Percentiles rank a stretch among this genome's conserved stretches.
Conservation (phyloP, 2,888 invertebrate genomes). For the Polietes domitor region DNA sequence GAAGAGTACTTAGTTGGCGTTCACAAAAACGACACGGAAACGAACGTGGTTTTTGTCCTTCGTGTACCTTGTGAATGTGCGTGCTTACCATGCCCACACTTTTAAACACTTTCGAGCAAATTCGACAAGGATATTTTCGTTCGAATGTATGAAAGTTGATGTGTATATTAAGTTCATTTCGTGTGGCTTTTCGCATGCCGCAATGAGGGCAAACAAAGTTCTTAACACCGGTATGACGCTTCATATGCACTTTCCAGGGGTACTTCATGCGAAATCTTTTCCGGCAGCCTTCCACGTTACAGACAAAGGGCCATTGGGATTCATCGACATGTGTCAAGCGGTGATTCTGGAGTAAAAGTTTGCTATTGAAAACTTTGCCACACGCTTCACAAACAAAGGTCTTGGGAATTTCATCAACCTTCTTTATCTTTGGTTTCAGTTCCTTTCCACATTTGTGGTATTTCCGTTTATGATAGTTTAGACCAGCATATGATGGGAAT, state of each 20-base stretch:
- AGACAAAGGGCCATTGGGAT: conserved; percentile 73
- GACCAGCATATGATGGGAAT: conserved; percentile 74
- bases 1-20: conserved; percentile 67
- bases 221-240: conserved; percentile 78
- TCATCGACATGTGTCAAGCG: conserved; percentile 74
- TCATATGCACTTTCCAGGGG: conserved; percentile 75
- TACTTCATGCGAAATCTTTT: conserved; percentile 74
- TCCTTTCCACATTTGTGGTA: conserved; percentile 71
- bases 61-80: conserved; percentile 75
- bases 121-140: conserved; percentile 74
- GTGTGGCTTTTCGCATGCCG: not conserved
- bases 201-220: conserved; percentile 76
- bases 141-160: conserved; percentile 78
- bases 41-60: conserved; percentile 69
- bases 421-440: not conserved
- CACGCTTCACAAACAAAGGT: conserved; percentile 76
- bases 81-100: conserved; percentile 75
- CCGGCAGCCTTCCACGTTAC: conserved; percentile 70
- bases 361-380: not conserved
- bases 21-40: conserved; percentile 75
- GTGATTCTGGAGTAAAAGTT: conserved; percentile 68
- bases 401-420: too few relatives aligned
- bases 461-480: conserved; percentile 72
- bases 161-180: conserved; percentile 71
- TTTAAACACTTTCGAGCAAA: conserved; percentile 75